Conservation (phyloP, 2,888 invertebrate species). For the Drosophila nr. perissopoda region DNA sequence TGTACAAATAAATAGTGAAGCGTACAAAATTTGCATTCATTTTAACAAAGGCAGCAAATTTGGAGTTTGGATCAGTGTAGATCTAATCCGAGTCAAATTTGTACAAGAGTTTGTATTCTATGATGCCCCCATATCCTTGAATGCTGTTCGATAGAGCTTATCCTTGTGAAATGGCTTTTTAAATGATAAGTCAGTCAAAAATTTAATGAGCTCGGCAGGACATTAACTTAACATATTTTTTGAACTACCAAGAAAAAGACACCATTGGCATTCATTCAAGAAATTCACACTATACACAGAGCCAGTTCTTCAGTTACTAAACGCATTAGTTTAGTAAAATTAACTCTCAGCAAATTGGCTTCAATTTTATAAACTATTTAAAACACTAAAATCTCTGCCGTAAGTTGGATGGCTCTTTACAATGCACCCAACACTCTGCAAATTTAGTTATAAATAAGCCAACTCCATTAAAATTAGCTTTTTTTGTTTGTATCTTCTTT, state of each 20-base stretch:
- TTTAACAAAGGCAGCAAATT: not conserved
- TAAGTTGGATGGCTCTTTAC: not conserved
- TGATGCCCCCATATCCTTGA: not conserved
- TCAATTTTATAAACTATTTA: not conserved
- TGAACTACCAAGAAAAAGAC: not conserved
- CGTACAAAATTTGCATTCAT: not conserved
- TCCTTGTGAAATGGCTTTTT: not conserved
- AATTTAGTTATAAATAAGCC: conserved; percentile 62
- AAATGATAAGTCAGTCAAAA: too few species aligned
- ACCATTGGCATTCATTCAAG: not conserved
- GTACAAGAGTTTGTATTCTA: not conserved
- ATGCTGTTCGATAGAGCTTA: not conserved
- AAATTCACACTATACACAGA: not conserved
- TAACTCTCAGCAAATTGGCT: not conserved
- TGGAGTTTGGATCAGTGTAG: too few species aligned
- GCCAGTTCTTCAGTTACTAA: too few species aligned
- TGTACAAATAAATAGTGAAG: not conserved
- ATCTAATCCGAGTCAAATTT: too few species aligned
- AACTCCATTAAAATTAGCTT: conserved; percentile 27
- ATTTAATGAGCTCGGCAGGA: too few species aligned
- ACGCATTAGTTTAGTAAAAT: too few species aligned
- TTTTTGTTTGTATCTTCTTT: conserved; percentile 12
- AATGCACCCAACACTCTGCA: conserved; percentile 4
- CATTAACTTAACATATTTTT: not conserved
- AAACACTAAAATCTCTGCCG: not conserved